phyloP scores from a whole-genome alignment of 1,140 invertebrate species.

The Drosophila hydei region DNA sequence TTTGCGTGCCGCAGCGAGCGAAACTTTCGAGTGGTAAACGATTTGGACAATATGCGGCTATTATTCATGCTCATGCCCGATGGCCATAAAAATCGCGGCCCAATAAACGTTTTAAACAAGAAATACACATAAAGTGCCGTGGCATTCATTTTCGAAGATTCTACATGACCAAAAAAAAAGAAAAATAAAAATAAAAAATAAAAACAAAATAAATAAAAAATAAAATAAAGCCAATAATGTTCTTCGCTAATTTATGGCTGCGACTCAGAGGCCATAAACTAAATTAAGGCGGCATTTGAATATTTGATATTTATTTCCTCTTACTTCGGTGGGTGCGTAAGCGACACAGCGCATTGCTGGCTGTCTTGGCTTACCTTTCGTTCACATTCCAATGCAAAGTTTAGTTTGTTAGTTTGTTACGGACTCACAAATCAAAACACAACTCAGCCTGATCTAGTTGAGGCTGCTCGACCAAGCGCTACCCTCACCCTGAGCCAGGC shows the following conservation, averaged over 20 bases:
- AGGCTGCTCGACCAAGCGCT: too few relatives aligned
- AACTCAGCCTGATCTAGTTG: too few relatives aligned
- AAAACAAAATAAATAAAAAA: constrained; percentile 25
- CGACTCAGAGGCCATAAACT: constrained; percentile 58
- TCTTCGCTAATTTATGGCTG: constrained; percentile 68
- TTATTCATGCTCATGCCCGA: constrained; percentile 58
- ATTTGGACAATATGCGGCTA: constrained; percentile 68
- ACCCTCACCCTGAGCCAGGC: too few relatives aligned
- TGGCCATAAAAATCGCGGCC: constrained; percentile 49
- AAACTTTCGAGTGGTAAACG: constrained; percentile 43
- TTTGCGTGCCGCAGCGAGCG: constrained; percentile 49
- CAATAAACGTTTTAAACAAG: constrained; percentile 30
- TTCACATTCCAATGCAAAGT: constrained; percentile 47
- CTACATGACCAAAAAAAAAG: constrained; percentile 51
- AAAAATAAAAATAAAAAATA: constrained; percentile 24
- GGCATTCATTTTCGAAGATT: constrained; percentile 63
- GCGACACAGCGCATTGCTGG: constrained; percentile 13
- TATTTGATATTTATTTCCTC: constrained; percentile 41
- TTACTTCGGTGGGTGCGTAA: constrained; percentile 60
- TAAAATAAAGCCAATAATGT: constrained; percentile 60
- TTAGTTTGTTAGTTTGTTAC: constrained; percentile 11
- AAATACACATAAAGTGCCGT: constrained; percentile 51
- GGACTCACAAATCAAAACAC: too few relatives aligned
- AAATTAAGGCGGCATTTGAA: constrained; percentile 67
- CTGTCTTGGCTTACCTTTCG: constrained; percentile 5